phyloP scores from a whole-genome alignment of 2,113 vertebrate genomes.

The Pygoscelis adeliae region DNA sequence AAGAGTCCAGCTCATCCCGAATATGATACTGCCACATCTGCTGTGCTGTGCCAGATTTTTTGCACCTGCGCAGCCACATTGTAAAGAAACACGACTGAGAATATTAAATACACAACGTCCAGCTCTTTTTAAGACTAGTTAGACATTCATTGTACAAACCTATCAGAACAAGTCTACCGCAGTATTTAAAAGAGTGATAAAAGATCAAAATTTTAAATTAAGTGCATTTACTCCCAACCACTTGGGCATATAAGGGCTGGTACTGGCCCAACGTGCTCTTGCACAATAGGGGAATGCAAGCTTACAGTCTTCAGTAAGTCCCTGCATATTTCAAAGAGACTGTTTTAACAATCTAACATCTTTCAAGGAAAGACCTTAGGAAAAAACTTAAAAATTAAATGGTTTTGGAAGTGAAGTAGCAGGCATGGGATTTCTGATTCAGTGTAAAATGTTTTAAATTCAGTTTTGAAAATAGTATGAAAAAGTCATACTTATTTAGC shows the following conservation, averaged over 20 bases:
- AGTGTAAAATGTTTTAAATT: neutral
- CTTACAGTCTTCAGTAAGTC: neutral
- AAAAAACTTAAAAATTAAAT: neutral
- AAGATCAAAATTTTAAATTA: neutral
- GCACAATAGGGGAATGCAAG: neutral
- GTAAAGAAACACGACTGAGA: neutral
- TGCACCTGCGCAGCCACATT: neutral
- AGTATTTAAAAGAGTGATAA: neutral
- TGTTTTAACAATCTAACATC: neutral
- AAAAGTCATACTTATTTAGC: neutral
- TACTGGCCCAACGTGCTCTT: neutral
- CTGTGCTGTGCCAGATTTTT: neutral
- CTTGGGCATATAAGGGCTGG: neutral
- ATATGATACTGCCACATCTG: neutral
- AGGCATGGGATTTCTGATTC: neutral
- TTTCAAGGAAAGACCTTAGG: neutral
- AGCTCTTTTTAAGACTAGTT: neutral
- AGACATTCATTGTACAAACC: neutral
- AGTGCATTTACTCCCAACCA: neutral
- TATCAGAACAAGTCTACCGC: neutral
- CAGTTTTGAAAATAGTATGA: neutral
- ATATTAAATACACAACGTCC: neutral
- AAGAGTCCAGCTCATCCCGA: neutral
- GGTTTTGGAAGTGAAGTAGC: neutral
- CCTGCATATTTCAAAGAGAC: neutral